These are phyloP conservation scores for Cyprinus carpio DNA, from an alignment of 2,113 vertebrate species.

Conservation along the genomic window DNA sequence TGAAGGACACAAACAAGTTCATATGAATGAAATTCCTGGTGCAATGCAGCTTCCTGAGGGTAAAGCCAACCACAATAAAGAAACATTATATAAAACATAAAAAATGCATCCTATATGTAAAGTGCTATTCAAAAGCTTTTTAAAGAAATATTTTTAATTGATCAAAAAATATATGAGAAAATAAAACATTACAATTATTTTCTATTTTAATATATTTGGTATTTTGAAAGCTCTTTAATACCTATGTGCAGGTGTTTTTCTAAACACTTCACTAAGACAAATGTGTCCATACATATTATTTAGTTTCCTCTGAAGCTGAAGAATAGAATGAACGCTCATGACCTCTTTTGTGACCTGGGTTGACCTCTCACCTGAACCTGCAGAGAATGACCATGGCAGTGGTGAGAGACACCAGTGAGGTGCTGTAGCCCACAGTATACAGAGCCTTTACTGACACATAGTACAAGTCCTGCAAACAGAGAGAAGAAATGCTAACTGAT, in stretches of 20 bases:
- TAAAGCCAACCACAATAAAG: constrained; percentile 1
- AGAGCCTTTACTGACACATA: constrained; percentile 92
- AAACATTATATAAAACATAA: neutral
- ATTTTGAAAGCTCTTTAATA: neutral
- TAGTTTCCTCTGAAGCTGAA: neutral
- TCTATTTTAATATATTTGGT: neutral
- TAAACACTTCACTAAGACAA: neutral
- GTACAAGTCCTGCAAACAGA: constrained; percentile 81
- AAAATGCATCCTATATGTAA: neutral
- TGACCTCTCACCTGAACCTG: constrained; percentile 89
- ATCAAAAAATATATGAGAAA: neutral
- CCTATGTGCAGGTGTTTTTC: neutral
- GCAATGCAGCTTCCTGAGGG: constrained; percentile 92
- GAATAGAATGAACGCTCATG: neutral
- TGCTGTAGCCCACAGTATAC: constrained; percentile 98
- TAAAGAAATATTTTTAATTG: neutral
- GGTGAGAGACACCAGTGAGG: constrained; percentile 92
- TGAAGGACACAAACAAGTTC: constrained; percentile 97
- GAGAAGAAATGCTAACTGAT: constrained; percentile 2
- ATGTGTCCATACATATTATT: neutral
- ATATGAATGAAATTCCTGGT: constrained; percentile 98
- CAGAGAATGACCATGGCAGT: constrained; percentile 97
- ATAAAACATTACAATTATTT: neutral
- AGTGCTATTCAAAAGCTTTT: neutral
- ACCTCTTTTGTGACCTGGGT: neutral